A percentile compares a stretch with the other conserved stretches of the same genome.
phyloP scores from a whole-genome alignment of 92 coral and sea anemone genomes.

The Parazoanthus darwini region DNA sequence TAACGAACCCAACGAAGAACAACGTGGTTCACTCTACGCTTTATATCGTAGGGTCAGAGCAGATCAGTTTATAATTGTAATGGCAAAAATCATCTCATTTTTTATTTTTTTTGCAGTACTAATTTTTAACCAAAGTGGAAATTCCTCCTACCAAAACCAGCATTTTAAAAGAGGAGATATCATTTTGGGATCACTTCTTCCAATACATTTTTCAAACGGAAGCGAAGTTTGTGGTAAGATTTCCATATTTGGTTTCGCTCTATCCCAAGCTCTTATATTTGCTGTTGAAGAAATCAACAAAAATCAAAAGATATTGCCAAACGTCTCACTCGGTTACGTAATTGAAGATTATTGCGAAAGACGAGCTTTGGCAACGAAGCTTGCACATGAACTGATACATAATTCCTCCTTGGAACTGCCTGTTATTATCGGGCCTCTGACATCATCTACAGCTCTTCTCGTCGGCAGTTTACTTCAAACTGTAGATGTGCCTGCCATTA shows the following conservation, averaged over 20 bases:
- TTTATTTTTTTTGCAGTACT: no score
- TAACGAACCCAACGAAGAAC: no score
- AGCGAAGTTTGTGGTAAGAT: background rate
- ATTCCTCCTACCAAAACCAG: no score
- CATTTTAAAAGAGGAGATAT: background rate
- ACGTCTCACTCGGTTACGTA: background rate
- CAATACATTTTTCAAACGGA: background rate
- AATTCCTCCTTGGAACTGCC: conserved; percentile 17
- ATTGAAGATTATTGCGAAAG: conserved; percentile 63
- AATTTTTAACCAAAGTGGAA: no score
- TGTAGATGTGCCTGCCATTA: no score
- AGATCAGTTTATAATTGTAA: no score
- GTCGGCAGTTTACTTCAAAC: conserved; percentile 51
- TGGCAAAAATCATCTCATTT: no score
- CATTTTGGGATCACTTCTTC: background rate
- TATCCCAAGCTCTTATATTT: background rate
- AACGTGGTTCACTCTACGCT: no score
- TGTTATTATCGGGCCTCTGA: conserved; percentile 65
- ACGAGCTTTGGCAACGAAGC: conserved; percentile 55
- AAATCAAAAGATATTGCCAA: conserved; percentile 44
- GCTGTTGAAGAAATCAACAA: conserved; percentile 46
- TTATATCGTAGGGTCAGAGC: no score
- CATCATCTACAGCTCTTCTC: conserved; percentile 60
- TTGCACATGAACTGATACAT: conserved; percentile 34
- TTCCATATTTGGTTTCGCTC: background rate